A percentile compares a stretch with the other conserved stretches of the same genome.
Conservation (phyloP, 2,888 invertebrate genomes). For the Amiota mariae region DNA sequence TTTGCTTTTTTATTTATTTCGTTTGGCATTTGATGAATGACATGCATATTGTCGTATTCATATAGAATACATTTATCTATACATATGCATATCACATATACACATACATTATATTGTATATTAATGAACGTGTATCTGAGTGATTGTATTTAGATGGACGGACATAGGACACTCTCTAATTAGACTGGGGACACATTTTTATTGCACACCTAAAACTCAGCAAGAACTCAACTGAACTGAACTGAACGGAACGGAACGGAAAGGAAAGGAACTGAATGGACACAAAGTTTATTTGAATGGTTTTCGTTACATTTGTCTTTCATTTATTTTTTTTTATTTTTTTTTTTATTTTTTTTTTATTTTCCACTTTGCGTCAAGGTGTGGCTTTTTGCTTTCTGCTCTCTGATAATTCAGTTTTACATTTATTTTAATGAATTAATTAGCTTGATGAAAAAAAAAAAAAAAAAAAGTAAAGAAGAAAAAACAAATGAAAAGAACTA, state of each 20-base stretch:
- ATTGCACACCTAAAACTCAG: conserved; percentile 49
- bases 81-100: no score
- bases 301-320: conserved; percentile 1
- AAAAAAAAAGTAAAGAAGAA: conserved; percentile 56
- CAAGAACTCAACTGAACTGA: conserved; percentile 33
- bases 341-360: conserved; percentile 28
- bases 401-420: conserved; percentile 17
- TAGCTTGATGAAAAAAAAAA: conserved; percentile 63
- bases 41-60: conserved; percentile 44
- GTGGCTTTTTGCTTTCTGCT: conserved; percentile 5
- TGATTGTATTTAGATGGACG: not conserved
- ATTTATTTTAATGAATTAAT: conserved; percentile 59
- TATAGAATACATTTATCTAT: conserved; percentile 29
- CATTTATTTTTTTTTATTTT: conserved; percentile 38
- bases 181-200: conserved; percentile 63
- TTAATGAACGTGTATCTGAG: not conserved
- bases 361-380: conserved; percentile 14
- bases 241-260: no score
- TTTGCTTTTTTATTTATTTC: not conserved
- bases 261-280: no score
- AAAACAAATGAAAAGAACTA: conserved; percentile 46
- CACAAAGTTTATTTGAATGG: no score
- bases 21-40: conserved; percentile 65
- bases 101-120: conserved; percentile 26
- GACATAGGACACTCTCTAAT: conserved; percentile 58